Base-by-base conservation (phyloP, 2,113 vertebrate species). In the Myxocyprinus asiaticus region DNA sequence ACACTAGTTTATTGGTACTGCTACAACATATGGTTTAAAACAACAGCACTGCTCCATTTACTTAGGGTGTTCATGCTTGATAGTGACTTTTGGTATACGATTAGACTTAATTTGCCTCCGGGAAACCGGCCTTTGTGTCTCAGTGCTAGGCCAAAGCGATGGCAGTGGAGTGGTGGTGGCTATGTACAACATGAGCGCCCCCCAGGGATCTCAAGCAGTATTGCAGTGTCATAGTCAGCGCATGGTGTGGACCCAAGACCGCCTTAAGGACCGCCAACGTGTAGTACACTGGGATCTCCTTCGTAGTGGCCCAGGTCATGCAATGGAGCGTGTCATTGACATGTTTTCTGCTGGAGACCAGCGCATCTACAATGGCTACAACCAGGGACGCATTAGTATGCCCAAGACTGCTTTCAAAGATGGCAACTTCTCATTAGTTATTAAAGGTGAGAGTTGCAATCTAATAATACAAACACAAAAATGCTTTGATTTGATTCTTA, bases 201-300 rank as follows among this genome's bases (percentile, higher is more conserved):
- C 82, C 0, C 82, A 89, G 0, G 95, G 96, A 0, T 90, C 94
- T 0, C 89, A 79, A 50, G 91, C 94, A 0, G 86, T 95, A 48
- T 92, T 98, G 81, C 93, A 94, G 77, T 98, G 96, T 87, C 90
- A 94, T 85, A 98, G 97, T 33, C 90, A 93, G 7, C 95, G 96
- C 66, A 98, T 98, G 94, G 94, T 98, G 74, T 98, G 97, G 97
- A 98, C 95, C 7, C 94, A 95, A 82, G 97, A 98, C 87, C 88
- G 91, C 0, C 86, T 96, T 10, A 92, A 89, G 1, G 97, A 98
- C 92, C 93, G 96, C 45, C 96, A 98, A 86, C 93, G 96, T 0
- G 97, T 98, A 64, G 92, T 96, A n/a, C 97, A 98, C 90, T 98
- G 97, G 97, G 96, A 98, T 56, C 63, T 96, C 51, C 91, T 90